Evolutionary conservation across 2,888 invertebrate species (phyloP), one percentile per base, ranked within the genome.

Genomic region (Microdon myrmicae): DNA sequence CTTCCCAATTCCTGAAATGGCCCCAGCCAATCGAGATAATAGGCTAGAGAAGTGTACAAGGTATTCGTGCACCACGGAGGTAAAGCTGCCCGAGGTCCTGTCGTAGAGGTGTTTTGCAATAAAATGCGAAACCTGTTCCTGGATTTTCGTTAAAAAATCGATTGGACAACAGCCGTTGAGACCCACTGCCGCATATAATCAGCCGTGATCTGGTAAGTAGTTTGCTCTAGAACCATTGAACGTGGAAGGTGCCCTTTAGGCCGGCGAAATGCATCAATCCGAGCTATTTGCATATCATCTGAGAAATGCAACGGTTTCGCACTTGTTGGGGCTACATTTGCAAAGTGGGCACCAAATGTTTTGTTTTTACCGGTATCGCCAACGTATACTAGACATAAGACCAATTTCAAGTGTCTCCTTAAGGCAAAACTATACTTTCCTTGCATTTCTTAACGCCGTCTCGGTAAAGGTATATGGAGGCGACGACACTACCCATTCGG

Each of bases 11-110:
- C 64, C 51, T 53, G 37, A 64, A 64, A 64, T 58, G 64, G 64
- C 58, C n/a, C n/a, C 64, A 64, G 58, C 58, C 64, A 64, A 64
- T 64, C 64, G 58, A 64, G 64, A 64, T 64, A 64, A 58, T 64
- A 51, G 64, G 47, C 43, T 64, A 45, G 47, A 47, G 53, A 64
- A 64, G 53, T 64, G 51, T 47, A 58, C 64, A 37, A 22, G 53
- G 44, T 49, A 55, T 35, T 32, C 48, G 20, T 3, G 31, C 20
- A 26, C 45, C 14, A n/a, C n/a, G n/a, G 3, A 9, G 16, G 6
- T 14, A 10, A 9, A 19, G 10, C 2, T 22, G 23, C 23, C 5
- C 12, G 3, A 17, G 26, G 28, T 29, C 22, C 38, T 20, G 39
- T 12, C 26, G 19, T 41, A 31, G 44, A 43, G 56, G 55, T 39